Percentiles rank a stretch among this genome's conserved stretches.
phyloP scores from a whole-genome alignment of 2,113 vertebrate genomes.

The Alethe diademata region DNA sequence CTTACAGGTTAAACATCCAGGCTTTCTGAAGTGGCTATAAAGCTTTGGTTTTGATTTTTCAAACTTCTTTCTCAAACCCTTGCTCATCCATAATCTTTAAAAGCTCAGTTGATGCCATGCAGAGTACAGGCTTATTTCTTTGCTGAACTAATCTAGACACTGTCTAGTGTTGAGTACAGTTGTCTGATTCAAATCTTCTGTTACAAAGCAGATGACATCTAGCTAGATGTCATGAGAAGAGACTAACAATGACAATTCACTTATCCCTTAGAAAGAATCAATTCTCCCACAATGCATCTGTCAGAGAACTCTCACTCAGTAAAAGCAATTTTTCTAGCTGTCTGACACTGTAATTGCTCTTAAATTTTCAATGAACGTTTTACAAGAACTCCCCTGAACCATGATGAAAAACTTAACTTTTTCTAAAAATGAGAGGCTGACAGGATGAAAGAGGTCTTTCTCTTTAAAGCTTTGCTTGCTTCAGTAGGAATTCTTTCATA shows the following conservation, averaged over 20 bases:
- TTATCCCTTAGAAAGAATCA: slow-evolving; percentile 95
- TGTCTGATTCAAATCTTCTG: slow-evolving; percentile 90
- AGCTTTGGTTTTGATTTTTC: slow-evolving; percentile 81
- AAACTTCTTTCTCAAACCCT: slow-evolving; percentile 75
- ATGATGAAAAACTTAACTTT: slow-evolving; percentile 89
- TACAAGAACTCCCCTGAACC: slow-evolving; percentile 91
- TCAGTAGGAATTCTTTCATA: slow-evolving; percentile 83
- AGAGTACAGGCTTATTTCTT: slow-evolving; percentile 83
- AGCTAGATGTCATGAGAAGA: slow-evolving; percentile 93
- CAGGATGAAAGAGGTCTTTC: slow-evolving; percentile 87
- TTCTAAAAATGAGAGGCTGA: slow-evolving; percentile 85
- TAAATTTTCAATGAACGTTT: slow-evolving; percentile 91
- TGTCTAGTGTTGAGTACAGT: slow-evolving; percentile 81
- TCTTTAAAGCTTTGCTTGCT: slow-evolving; percentile 83
- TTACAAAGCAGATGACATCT: slow-evolving; percentile 94
- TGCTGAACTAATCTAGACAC: slow-evolving; percentile 83
- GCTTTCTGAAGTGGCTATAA: slow-evolving; percentile 77
- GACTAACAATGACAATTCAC: slow-evolving; percentile 98
- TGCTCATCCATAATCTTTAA: slow-evolving; percentile 82
- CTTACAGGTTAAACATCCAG: slow-evolving; percentile 78
- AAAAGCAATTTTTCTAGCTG: slow-evolving; percentile 94
- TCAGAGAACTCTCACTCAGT: slow-evolving; percentile 91
- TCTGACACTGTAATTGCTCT: slow-evolving; percentile 98
- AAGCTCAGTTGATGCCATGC: slow-evolving; percentile 85
- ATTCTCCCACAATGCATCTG: slow-evolving; percentile 98